phyloP scores from a whole-genome alignment of 2,797 vertebrate genomes.

The Sebastes diaconus region DNA sequence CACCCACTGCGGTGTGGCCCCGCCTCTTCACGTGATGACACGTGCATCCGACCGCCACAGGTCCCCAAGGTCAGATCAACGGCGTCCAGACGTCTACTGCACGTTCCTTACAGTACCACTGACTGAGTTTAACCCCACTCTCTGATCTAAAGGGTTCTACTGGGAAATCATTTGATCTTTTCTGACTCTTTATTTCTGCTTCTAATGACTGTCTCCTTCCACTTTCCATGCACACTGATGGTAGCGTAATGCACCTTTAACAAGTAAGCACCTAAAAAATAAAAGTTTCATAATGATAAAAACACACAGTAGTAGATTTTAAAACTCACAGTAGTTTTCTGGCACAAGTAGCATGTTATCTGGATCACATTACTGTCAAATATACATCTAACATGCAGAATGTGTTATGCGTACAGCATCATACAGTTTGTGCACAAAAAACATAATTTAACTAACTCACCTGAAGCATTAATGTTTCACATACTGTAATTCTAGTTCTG shows the following conservation, averaged over 20 bases:
- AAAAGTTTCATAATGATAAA: neutral
- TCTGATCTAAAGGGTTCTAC: slow-evolving; percentile 22
- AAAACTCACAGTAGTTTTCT: neutral
- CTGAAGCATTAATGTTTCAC: neutral
- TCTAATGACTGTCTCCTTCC: slow-evolving; percentile 42
- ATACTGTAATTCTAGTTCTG: neutral
- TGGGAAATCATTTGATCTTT: slow-evolving; percentile 31
- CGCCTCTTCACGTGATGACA: slow-evolving; percentile 63
- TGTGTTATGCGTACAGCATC: neutral
- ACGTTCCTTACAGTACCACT: slow-evolving; percentile 43
- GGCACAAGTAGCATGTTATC: slow-evolving; percentile 42
- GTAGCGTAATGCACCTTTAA: slow-evolving; percentile 49
- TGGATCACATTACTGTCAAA: slow-evolving; percentile 18
- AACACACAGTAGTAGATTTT: neutral
- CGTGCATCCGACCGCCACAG: slow-evolving; percentile 62
- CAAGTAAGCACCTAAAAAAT: slow-evolving; percentile 64
- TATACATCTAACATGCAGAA: neutral
- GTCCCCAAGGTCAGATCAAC: slow-evolving; percentile 82
- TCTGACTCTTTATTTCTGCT: neutral
- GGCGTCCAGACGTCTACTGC: slow-evolving; percentile 52
- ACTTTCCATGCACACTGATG: slow-evolving; percentile 64
- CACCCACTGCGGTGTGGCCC: slow-evolving; percentile 62
- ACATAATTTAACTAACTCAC: slow-evolving; percentile 62
- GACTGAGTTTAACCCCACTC: slow-evolving; percentile 27
- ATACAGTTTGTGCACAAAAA: slow-evolving; percentile 10